Evolutionary conservation across 2,113 vertebrate species (phyloP), one percentile per base, ranked within the genome.

Genomic region (Nibea coibor): DNA sequence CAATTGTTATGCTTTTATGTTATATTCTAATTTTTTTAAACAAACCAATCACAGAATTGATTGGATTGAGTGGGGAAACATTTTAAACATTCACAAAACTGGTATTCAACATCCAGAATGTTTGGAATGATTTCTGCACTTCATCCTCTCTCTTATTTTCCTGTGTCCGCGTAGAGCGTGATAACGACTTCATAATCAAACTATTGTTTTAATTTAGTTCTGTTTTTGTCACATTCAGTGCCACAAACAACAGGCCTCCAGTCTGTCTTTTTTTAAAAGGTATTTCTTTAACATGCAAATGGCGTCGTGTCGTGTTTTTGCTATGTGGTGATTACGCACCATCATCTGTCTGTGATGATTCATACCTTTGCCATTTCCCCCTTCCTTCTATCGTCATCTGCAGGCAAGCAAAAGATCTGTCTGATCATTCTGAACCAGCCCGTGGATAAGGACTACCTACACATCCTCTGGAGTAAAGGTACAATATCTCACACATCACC

Each of bases 391-490:
- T 88, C n/a, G 58, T 69, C 54, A 61, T 80, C 35, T 56, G 2
- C 82, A 96, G 95, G 95, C 85, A 92, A 66, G 20, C 94, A 95
- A 81, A 94, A 64, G 78, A 94, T 96, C 58, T 93, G 92, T 75
- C 84, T 96, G 82, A 86, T 95, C 66, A 92, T 96, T 79, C 90
- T 96, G 54, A 96, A 96, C 81, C 95, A 95, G 85, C 94, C 94
- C 4, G 65, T 94, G 74, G 93, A 95, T 61, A 72, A 92, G 59
- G 79, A 87, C 64, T 89, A 92, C 88, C 88, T 96, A 15, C 69
- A 89, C 35, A 54, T 91, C 31, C 88, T 95, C 19, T 95, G 95
- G 95, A 92, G 39, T 69, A 96, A 95, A 96, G 94, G 95, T 95
- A 95, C 20, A 70, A n/a, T 28, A 35, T 58, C 53, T 77, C 51